Percentiles rank a stretch among this genome's conserved stretches.
Conservation (phyloP, 2,888 invertebrate genomes). For the Agrotis segetum region DNA sequence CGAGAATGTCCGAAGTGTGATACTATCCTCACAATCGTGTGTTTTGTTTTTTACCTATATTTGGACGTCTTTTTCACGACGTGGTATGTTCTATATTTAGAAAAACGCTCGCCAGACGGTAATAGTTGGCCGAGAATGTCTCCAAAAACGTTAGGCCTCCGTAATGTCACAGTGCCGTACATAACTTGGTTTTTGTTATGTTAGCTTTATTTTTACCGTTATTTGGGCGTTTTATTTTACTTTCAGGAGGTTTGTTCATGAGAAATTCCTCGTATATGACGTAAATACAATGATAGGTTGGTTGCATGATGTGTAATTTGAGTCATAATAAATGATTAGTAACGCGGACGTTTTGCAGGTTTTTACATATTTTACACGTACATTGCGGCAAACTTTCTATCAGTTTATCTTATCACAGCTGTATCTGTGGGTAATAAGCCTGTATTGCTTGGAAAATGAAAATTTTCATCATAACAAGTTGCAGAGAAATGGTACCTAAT, state of each 20-base stretch:
- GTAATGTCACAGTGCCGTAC: constrained; percentile 72
- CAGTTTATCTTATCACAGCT: constrained; percentile 70
- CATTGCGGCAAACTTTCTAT: constrained; percentile 66
- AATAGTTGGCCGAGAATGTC: constrained; percentile 80
- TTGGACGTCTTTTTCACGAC: constrained; percentile 88
- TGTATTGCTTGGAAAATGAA: constrained; percentile 61
- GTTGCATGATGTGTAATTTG: constrained; percentile 67
- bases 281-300: constrained; percentile 66
- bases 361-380: constrained; percentile 55
- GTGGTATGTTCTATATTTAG: constrained; percentile 90
- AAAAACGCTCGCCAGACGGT: constrained; percentile 84
- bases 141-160: constrained; percentile 74
- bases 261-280: constrained; percentile 66
- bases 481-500: constrained; percentile 58
- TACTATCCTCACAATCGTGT: constrained; percentile 81
- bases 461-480: constrained; percentile 56
- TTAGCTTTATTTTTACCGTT: constrained; percentile 62
- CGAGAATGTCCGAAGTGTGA: constrained; percentile 87
- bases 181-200: constrained; percentile 66
- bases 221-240: constrained; percentile 56
- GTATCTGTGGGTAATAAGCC: constrained; percentile 62
- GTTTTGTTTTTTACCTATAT: constrained; percentile 89
- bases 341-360: constrained; percentile 57
- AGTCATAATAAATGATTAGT: constrained; percentile 70
- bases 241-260: constrained; percentile 48